Percentiles rank a stretch among this genome's conserved stretches.
phyloP scores from a whole-genome alignment of 2,113 vertebrate genomes.

The Collichthys lucidus region DNA sequence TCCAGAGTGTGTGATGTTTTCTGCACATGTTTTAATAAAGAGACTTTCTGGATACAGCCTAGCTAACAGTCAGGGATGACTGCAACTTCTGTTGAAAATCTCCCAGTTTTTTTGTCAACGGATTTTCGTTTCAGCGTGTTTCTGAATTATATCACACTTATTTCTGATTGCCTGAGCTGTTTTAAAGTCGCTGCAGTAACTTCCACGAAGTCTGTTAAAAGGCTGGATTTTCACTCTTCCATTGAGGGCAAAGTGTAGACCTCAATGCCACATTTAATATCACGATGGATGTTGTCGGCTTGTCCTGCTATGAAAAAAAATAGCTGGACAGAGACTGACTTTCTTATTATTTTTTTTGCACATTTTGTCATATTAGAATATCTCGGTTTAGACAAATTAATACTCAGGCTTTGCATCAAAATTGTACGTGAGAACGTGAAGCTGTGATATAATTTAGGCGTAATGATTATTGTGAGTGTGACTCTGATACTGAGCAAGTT shows the following conservation, averaged over 20 bases:
- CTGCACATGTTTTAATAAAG: slow-evolving; percentile 3
- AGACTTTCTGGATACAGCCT: slow-evolving; percentile 8
- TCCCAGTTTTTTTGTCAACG: slow-evolving; percentile 17
- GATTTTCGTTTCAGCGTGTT: not conserved
- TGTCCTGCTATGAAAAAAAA: not conserved
- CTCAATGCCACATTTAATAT: not conserved
- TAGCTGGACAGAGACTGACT: not conserved
- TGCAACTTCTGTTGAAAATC: slow-evolving; percentile 26
- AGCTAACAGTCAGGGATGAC: slow-evolving; percentile 24
- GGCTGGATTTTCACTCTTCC: not conserved
- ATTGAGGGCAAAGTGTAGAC: not conserved
- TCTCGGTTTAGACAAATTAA: not conserved
- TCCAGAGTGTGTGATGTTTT: not conserved
- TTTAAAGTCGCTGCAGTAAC: not conserved
- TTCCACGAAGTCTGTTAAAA: not conserved
- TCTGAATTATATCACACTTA: slow-evolving; percentile 17
- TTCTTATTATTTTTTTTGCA: not conserved
- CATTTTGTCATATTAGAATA: not conserved
- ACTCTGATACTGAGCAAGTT: not conserved
- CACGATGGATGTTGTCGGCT: not conserved
- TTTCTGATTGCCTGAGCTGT: not conserved
- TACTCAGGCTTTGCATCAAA: not conserved
- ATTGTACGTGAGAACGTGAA: not conserved
- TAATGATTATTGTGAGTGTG: not conserved
- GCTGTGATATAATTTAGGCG: not conserved